Evolutionary conservation across 2,113 vertebrate species (phyloP).

Genomic region (Megaptera novaeangliae): DNA sequence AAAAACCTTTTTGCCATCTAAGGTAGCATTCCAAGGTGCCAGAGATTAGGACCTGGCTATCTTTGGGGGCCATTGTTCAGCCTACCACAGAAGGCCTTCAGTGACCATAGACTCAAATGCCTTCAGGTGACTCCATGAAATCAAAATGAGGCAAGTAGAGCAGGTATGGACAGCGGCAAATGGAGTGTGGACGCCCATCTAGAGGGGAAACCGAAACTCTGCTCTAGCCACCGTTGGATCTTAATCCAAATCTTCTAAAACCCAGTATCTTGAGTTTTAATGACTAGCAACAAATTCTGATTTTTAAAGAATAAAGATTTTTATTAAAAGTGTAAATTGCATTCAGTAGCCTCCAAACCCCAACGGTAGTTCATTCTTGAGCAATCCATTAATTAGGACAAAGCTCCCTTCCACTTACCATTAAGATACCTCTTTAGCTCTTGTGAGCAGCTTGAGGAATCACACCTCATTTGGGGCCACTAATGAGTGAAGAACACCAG

Average conservation of each 20-base stretch:
- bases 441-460: neutral
- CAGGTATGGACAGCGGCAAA: neutral
- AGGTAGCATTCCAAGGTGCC: neutral
- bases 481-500: neutral
- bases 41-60: neutral
- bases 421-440: neutral
- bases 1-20: neutral
- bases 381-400: neutral
- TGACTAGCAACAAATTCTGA: neutral
- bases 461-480: neutral
- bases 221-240: neutral
- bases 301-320: neutral
- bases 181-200: neutral
- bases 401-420: neutral
- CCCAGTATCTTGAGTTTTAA: neutral
- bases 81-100: neutral
- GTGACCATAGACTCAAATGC: neutral
- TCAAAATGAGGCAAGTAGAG: neutral
- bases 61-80: neutral
- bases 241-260: neutral
- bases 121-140: neutral
- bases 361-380: neutral
- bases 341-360: neutral
- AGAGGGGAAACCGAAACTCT: neutral
- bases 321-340: neutral